phyloP scores from a whole-genome alignment of 2,113 vertebrate genomes.

The Tetraodon nigroviridis region DNA sequence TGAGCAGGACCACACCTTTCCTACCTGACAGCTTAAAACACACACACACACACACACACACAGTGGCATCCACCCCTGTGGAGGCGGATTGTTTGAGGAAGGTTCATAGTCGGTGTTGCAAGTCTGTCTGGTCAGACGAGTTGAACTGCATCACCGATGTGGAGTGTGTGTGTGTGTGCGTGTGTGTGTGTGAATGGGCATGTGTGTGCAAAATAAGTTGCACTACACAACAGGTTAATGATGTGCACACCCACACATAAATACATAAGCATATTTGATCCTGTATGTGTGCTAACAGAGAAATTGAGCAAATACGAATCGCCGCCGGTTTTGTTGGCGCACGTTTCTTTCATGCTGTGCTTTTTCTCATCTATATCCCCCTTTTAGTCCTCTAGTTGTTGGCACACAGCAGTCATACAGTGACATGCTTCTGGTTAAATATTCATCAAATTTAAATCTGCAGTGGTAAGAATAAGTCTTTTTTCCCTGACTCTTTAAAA shows the following conservation, averaged over 20 bases:
- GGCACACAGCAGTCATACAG: no score
- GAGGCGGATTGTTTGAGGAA: conserved; percentile 68
- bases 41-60: conserved; percentile 21
- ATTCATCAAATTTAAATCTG: no score
- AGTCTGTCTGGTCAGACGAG: conserved; percentile 71
- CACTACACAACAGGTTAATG: conserved; percentile 35
- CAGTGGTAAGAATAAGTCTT: no score
- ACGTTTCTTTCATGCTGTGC: background rate
- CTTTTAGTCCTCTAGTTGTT: no score
- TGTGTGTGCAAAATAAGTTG: conserved; percentile 8
- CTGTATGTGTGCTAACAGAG: conserved; percentile 43
- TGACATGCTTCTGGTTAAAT: no score
- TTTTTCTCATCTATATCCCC: background rate
- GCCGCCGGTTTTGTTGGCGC: background rate
- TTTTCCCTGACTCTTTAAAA: no score
- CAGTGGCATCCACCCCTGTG: conserved; percentile 4
- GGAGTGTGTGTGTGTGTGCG: conserved; percentile 9
- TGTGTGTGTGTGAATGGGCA: conserved; percentile 1
- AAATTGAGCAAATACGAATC: conserved; percentile 43
- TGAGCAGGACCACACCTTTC: conserved; percentile 23
- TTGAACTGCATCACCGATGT: conserved; percentile 48
- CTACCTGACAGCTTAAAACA: background rate
- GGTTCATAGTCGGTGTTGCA: conserved; percentile 61
- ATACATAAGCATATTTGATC: conserved; percentile 10
- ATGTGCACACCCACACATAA: conserved; percentile 21